Percentiles rank a stretch among this genome's conserved stretches.
phyloP scores from a whole-genome alignment of 23 tunicate genomes.

The Styela clava region DNA sequence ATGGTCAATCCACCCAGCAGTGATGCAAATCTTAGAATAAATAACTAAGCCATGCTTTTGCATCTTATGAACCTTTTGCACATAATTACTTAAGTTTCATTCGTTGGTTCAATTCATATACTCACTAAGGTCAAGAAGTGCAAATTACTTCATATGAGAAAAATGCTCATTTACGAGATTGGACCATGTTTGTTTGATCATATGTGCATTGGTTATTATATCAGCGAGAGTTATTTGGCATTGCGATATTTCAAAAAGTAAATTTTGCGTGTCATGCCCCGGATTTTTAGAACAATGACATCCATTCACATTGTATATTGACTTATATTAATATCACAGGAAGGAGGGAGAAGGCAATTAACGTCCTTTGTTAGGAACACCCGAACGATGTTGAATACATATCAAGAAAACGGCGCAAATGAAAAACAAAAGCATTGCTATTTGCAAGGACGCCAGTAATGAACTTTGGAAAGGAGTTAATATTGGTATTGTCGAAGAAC shows the following conservation, averaged over 20 bases:
- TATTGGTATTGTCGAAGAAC: too few relatives aligned
- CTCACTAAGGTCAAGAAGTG: neutral
- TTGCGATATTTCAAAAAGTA: neutral
- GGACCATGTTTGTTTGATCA: neutral
- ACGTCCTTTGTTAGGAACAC: neutral
- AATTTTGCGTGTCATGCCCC: neutral
- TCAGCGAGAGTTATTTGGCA: neutral
- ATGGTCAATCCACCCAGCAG: too few relatives aligned
- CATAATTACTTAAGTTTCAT: too few relatives aligned
- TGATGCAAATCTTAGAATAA: too few relatives aligned
- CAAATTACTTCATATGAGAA: neutral
- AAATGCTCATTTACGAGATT: neutral
- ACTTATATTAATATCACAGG: neutral
- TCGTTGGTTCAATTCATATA: too few relatives aligned
- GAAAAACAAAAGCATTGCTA: too few relatives aligned
- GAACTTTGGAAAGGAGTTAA: too few relatives aligned
- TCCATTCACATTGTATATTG: neutral
- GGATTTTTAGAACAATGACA: neutral
- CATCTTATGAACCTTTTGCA: too few relatives aligned
- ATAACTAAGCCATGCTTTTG: too few relatives aligned
- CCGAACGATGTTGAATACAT: too few relatives aligned
- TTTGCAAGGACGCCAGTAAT: too few relatives aligned
- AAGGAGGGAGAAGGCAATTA: neutral
- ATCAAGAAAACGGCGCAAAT: too few relatives aligned
- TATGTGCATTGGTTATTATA: neutral